Base-by-base conservation (phyloP, 2,113 vertebrate species). In the Dipodomys ordii region DNA sequence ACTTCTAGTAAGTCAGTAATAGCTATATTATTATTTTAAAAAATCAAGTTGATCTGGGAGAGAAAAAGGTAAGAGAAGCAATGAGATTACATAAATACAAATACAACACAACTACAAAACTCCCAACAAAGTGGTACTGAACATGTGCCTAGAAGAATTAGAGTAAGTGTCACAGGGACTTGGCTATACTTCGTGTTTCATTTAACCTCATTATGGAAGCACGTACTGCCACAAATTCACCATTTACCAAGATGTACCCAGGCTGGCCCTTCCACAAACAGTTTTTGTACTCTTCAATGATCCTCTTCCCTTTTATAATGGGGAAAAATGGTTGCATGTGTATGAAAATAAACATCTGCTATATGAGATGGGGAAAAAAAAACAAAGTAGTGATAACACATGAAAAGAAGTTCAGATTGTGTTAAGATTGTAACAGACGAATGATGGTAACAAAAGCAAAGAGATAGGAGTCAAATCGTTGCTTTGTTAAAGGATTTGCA, bases 181-280 rank as follows among this genome's bases (percentile, higher is more conserved):
- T 91, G 83, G 95, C 96, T 97, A 96, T 96, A 98, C 97, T 98
- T 98, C 94, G 97, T 67, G 97, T 98, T 98, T 99, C 96, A 98
- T 98, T 99, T 98, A 98, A 98, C 96, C 96, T 98, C 96, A 98
- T 98, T 98, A 98, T 95, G 93, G 98, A 98, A 98, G 97, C 97
- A 98, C 97, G 98, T 98, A 98, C 97, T 97, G 96, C 97, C 98
- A 98, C 97, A 98, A 98, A 99, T 98, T 98, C 97, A 97, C 96
- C 90, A 96, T 98, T 98, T 98, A 98, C 98, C 98, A 98, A 93
- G 97, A 98, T 77, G 93, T 83, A 93, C 87, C 87, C 85, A 95
- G 93, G 86, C 95, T 94, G 96, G 96, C 77, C 92, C 94, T 96
- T 94, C 95, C 13, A 57, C 44, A 62, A 97, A 84, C 93, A 95